These are phyloP conservation scores for Eilema depressum DNA, from an alignment of 2,888 invertebrate species.

Conservation along the genomic window DNA sequence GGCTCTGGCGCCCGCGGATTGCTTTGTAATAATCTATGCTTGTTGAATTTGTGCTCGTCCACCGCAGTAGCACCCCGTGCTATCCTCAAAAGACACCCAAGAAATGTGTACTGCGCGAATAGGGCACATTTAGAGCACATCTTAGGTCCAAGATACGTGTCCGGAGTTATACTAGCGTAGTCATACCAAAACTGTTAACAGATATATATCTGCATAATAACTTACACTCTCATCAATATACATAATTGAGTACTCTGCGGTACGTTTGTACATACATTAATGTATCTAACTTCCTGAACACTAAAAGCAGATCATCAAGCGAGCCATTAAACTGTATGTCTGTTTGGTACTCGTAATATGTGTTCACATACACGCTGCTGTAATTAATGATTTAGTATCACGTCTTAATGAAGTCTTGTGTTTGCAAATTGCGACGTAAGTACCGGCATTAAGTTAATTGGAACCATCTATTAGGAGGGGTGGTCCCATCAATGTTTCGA, in stretches of 20 bases:
- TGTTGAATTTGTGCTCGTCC: too few species aligned
- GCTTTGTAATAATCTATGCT: too few species aligned
- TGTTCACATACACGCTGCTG: conserved; percentile 26
- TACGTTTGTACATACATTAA: background rate
- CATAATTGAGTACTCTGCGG: background rate
- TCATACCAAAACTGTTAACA: too few species aligned
- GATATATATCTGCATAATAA: background rate
- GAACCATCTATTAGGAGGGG: conserved; percentile 52
- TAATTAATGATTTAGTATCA: conserved; percentile 58
- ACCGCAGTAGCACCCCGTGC: too few species aligned
- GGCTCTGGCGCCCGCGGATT: too few species aligned
- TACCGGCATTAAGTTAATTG: conserved; percentile 62
- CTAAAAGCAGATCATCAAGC: conserved; percentile 6
- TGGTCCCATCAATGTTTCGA: conserved; percentile 16
- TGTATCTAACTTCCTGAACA: conserved; percentile 1
- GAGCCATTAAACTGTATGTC: conserved; percentile 20
- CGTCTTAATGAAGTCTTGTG: conserved; percentile 56
- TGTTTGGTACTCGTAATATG: conserved; percentile 1
- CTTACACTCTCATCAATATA: background rate
- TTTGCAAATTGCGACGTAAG: conserved; percentile 63
- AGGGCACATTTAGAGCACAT: too few species aligned
- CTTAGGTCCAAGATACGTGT: too few species aligned
- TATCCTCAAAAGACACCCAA: too few species aligned
- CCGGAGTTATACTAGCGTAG: too few species aligned
- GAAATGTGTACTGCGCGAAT: too few species aligned